Base-by-base conservation (phyloP, 2,888 invertebrate genomes). In the Corbicula japonica region DNA sequence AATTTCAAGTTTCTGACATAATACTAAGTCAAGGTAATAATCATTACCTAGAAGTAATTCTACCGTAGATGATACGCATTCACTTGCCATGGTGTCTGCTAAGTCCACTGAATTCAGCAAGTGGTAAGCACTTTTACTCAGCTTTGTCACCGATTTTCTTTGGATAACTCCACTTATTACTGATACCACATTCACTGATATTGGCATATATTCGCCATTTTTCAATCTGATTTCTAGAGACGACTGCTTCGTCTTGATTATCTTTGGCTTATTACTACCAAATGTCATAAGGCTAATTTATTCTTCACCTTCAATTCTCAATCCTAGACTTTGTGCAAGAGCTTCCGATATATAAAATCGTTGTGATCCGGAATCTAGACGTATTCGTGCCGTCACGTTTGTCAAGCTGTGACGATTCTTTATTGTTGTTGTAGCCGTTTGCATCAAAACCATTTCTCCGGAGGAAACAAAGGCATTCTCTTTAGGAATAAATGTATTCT, bases 401-500 rank as follows among this genome's bases (percentile, higher is more conserved):
- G 10, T 44, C 8, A 2, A 1, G 26, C 34, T 54, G n/a, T 52
- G 48, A 21, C 23, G 63, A 63, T 52, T 41, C 41, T 21, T 28
- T 63, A 63, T 30, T 52, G 56, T 48, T 30, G 63, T 35, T 58
- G 32, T 30, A 30, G 44, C 56, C 18, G 73, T 65, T 35, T 74
- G 66, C 66, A 74, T 74, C 4, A 75, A 21, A 35, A 75, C 61
- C 26, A 58, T 65, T 28, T 75, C 75, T 23, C 52, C 38, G 26
- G 52, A 50, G 2, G 66, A 60, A n/a, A 60, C 58, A 8, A 66
- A 28, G 21, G 21, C 61, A 46, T 35, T 68, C 18, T 68, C 58
- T 12, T 52, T 52, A n/a, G 58, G 8, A 4, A 28, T 10, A 50
- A 23, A 26, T 26, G 23, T 4, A 23, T 23, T 26, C 5, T 18